A percentile compares a stretch with the other conserved stretches of the same genome.
Evolutionary conservation across 2,888 invertebrate genomes (phyloP).

Genomic region (Uloborus plumipes): DNA sequence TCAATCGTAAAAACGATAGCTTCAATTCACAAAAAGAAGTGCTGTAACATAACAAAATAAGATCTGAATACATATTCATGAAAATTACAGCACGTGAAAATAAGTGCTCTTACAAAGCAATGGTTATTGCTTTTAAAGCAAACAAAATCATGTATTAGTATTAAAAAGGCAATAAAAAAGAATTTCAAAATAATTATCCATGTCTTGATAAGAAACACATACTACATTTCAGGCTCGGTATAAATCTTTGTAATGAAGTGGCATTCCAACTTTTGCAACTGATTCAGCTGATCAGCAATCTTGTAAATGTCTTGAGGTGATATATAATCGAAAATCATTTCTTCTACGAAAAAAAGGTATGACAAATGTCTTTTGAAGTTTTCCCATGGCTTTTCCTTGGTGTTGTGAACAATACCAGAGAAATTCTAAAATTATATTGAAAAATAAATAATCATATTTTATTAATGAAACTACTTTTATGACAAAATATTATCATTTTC

Average conservation of each 20-base stretch:
- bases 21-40: conserved; percentile 27
- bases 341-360: conserved; percentile 15
- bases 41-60: conserved; percentile 4
- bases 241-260: conserved; percentile 25
- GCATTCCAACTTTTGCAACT: conserved; percentile 33
- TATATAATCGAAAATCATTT: conserved; percentile 38
- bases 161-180: no score
- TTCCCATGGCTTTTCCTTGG: conserved; percentile 9
- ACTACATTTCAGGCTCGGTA: conserved; percentile 48
- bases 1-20: conserved; percentile 14
- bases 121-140: no score
- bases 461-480: no score
- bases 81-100: no score
- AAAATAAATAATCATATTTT: neutral
- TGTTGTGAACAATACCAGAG: conserved; percentile 19
- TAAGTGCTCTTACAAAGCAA: no score
- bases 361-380: conserved; percentile 9
- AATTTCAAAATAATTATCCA: no score
- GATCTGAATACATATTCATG: no score
- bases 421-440: conserved; percentile 28
- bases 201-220: neutral
- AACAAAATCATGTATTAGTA: no score
- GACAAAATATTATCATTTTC: no score
- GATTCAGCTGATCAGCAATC: conserved; percentile 22
- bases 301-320: conserved; percentile 26